Evolutionary conservation across 2,113 vertebrate species (phyloP), one percentile per base, ranked within the genome.

Genomic region (Callorhinus ursinus): DNA sequence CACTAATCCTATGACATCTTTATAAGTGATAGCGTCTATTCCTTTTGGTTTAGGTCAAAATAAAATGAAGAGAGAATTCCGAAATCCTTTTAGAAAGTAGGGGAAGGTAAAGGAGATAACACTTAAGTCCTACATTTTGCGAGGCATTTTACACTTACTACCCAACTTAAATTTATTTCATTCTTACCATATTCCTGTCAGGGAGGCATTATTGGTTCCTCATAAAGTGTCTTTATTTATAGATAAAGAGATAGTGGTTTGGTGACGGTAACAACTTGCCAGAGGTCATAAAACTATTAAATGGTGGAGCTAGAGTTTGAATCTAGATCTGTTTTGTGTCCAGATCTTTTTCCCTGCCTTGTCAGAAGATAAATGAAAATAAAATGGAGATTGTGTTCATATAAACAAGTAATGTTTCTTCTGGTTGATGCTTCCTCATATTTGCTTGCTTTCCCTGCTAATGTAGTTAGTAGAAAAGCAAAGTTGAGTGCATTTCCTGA

Each of bases 1-100:
- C 33, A 14, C 18, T 53, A 53, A 61, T 90, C 11, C 7, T 84
- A 3, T 49, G 49, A 4, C 28, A 31, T 61, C 26, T 94, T 92
- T 42, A 69, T 92, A 61, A 89, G 46, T 71, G 57, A 36, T 67
- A 61, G 28, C 4, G 2, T 84, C 6, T 86, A 19, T 85, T 95
- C 57, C 42, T 90, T 86, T 96, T 55, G 39, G 71, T 59, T 91
- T 72, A 42, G n/a, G 83, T 81, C 49, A 77, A 94, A 89, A 74
- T 93, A 49, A 85, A 96, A 65, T 69, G 10, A 71, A 83, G 28
- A 80, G n/a, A 80, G n/a, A 95, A 36, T 81, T 94, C 72, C 59
- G 59, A 81, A 72, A 65, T 59, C 72, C 28, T 46, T 91, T 85
- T 67, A 80, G 51, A 49, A 88, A 55, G 15, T 46, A 59, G 82